Conservation (phyloP, 2,797 vertebrate genomes). For the Varecia variegata region DNA sequence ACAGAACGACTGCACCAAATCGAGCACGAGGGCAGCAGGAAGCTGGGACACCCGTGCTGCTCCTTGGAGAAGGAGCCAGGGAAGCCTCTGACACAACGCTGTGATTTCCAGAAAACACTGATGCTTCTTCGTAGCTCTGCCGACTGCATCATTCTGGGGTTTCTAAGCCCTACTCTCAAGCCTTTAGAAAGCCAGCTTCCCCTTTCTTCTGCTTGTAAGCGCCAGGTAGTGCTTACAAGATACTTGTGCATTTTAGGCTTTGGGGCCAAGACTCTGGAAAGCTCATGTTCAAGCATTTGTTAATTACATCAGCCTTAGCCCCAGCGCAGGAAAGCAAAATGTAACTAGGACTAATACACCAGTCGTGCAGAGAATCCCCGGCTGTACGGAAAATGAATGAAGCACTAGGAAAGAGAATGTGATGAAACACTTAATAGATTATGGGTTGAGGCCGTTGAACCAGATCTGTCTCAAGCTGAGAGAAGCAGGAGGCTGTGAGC, state of each 20-base stretch:
- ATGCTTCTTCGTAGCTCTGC: not conserved
- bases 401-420: slow-evolving; percentile 49
- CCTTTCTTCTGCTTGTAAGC: not conserved
- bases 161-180: not conserved
- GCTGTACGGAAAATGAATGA: slow-evolving; percentile 51
- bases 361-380: not conserved
- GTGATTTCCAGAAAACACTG: not conserved
- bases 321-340: slow-evolving; percentile 65
- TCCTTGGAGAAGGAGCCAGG: not conserved
- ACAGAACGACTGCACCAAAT: not conserved
- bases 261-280: slow-evolving; percentile 75
- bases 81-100: not conserved
- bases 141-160: not conserved
- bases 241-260: slow-evolving; percentile 73
- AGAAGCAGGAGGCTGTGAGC: not conserved
- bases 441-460: not conserved
- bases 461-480: not conserved
- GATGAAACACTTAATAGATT: slow-evolving; percentile 50
- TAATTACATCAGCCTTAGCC: slow-evolving; percentile 75
- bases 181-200: not conserved
- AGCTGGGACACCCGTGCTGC: not conserved
- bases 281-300: slow-evolving; percentile 75
- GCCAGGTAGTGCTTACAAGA: slow-evolving; percentile 33
- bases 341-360: slow-evolving; percentile 32
- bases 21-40: not conserved